Evolutionary conservation across 2,797 vertebrate genomes (phyloP).

Genomic region (Peromyscus melanophrys): DNA sequence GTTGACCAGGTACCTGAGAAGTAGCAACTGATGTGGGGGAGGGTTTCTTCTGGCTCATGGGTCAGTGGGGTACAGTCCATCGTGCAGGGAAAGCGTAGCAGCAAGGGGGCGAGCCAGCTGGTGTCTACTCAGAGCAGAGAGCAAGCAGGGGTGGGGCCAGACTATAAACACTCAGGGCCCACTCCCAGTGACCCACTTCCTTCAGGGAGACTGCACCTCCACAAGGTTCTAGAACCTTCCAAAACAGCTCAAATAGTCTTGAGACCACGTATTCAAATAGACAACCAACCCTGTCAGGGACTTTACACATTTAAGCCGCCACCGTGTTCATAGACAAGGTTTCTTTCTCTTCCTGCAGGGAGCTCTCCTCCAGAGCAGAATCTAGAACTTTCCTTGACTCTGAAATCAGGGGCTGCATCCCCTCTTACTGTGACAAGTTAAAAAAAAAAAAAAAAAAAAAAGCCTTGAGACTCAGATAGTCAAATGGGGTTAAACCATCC

Average conservation of each 20-base stretch:
- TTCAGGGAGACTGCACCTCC: neutral
- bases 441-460: no score
- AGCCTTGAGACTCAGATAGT: neutral
- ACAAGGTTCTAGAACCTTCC: neutral
- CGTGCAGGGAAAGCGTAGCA: neutral
- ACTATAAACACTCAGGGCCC: neutral
- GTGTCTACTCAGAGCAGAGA: neutral
- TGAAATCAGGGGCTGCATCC: neutral
- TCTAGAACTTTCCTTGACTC: fast-evolving
- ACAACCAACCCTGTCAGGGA: neutral
- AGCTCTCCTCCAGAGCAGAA: neutral
- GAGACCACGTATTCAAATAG: neutral
- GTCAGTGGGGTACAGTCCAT: neutral
- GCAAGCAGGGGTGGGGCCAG: neutral
- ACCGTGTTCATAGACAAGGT: no score
- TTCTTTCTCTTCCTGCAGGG: neutral
- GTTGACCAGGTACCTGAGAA: neutral
- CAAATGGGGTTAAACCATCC: no score
- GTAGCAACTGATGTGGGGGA: neutral
- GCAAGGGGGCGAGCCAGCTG: neutral
- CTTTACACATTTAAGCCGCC: neutral
- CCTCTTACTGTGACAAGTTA: neutral
- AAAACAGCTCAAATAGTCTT: neutral
- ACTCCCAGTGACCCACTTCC: neutral
- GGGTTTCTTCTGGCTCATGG: neutral